Base-by-base conservation (phyloP, 2,113 vertebrate genomes). In the Colius striatus region DNA sequence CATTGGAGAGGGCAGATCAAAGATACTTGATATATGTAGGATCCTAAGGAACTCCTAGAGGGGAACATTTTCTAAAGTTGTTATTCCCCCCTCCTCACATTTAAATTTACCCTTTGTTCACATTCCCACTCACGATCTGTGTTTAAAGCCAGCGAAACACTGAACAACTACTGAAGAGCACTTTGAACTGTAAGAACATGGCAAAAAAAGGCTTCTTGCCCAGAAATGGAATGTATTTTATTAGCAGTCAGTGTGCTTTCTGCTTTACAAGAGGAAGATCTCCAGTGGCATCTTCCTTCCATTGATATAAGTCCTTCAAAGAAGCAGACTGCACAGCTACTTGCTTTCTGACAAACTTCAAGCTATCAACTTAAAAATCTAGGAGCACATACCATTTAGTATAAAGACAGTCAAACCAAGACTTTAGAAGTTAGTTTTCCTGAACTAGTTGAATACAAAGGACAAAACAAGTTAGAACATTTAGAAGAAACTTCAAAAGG, bases 401-500 rank as follows among this genome's bases (percentile, higher is more conserved):
- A 41, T 41, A 41, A 55, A 55, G 20, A 54, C 34, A 58, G 53
- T 16, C 91, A 60, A 94, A 94, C 27, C 13, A 55, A 75, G 68
- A 36, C 29, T 65, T 90, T 48, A 20, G 14, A 86, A 89, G 38
- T 66, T 68, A 47, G 53, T 90, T 92, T 83, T 41, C 63, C 61
- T 58, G 41, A 47, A 65, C 47, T 53, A 78, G 48, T 53, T 80
- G 48, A 80, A 70, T 48, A 73, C 26, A 93, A 88, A 90, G 50
- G 61, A 77, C 32, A 91, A 66, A 96, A 89, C 91, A 93, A 76
- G 88, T 89, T 73, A 87, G 38, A 92, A 91, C 90, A 71, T 71
- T 79, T 67, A 63, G 19, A 93, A 91, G 36, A 93, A 4, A 77
- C 90, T 92, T 96, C 70, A 95, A 92, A 96, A 76, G 48, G 57